Percentiles rank a stretch among this genome's conserved stretches.
phyloP scores from a whole-genome alignment of 2,888 invertebrate species.

The Dasysyrphus tricinctus region DNA sequence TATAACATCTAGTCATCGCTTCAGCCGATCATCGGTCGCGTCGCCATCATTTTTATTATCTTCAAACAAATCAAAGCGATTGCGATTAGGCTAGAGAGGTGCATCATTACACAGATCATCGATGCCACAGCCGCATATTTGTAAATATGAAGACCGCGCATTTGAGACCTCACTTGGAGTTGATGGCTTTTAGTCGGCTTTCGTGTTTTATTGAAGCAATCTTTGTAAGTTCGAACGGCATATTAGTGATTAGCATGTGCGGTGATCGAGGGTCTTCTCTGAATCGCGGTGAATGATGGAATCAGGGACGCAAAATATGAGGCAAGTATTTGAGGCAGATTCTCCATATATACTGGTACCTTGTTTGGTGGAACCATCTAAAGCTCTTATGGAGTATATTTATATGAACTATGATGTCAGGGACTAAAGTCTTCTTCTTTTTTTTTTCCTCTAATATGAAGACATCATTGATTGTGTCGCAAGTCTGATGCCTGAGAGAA shows the following conservation, averaged over 20 bases:
- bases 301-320: constrained; percentile 61
- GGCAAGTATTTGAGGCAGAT: constrained; percentile 64
- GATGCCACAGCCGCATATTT: constrained; percentile 24
- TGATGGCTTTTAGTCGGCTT: constrained; percentile 9
- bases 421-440: constrained; percentile 10
- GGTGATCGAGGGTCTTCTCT: constrained; percentile 36
- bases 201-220: constrained; percentile 22
- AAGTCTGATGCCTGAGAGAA: not conserved
- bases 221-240: constrained; percentile 13
- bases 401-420: constrained; percentile 40
- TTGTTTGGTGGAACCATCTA: not conserved
- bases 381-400: constrained; percentile 1
- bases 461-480: constrained; percentile 22
- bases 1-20: not conserved
- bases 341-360: not conserved
- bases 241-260: constrained; percentile 29
- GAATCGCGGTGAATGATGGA: constrained; percentile 35
- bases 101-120: constrained; percentile 46
- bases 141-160: constrained; percentile 16
- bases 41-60: constrained; percentile 19
- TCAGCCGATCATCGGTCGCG: not conserved
- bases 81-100: constrained; percentile 36
- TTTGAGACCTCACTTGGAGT: not conserved
- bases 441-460: not conserved
- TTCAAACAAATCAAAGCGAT: constrained; percentile 49